These are phyloP conservation scores for Agrochola circellaris DNA, from an alignment of 2,888 invertebrate genomes.

Conservation along the genomic window DNA sequence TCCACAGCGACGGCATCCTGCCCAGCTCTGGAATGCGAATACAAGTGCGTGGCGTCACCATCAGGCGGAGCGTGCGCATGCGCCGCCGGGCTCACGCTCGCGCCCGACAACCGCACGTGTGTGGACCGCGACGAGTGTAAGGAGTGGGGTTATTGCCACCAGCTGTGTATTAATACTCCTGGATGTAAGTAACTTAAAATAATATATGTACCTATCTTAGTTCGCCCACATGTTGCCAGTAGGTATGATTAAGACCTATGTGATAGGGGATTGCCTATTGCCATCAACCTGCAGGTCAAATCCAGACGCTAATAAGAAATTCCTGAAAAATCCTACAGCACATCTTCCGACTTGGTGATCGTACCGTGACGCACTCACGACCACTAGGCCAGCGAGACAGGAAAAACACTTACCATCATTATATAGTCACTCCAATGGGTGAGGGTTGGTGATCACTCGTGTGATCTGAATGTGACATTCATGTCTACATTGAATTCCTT, in stretches of 20 bases:
- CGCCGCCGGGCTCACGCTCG: conserved; percentile 95
- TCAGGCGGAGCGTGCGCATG: conserved; percentile 98
- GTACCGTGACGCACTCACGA: background rate
- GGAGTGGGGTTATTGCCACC: conserved; percentile 98
- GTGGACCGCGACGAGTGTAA: conserved; percentile 97
- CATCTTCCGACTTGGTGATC: background rate
- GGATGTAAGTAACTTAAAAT: conserved; percentile 85
- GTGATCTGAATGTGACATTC: background rate
- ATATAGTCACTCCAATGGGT: background rate
- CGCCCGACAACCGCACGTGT: conserved; percentile 96
- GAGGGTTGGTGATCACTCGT: background rate
- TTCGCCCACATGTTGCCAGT: background rate
- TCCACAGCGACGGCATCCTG: conserved; percentile 95
- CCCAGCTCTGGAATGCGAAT: conserved; percentile 96
- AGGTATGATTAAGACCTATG: too few relatives aligned
- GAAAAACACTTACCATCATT: background rate
- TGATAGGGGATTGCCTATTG: background rate
- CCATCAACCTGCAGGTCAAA: background rate
- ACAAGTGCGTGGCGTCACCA: conserved; percentile 97
- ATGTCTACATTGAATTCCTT: background rate
- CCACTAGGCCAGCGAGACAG: background rate
- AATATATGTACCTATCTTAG: conserved; percentile 38
- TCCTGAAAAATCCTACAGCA: background rate
- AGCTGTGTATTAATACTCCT: conserved; percentile 96
- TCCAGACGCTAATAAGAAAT: background rate